These are phyloP conservation scores for Cettia cetti DNA, from an alignment of 2,113 vertebrate genomes.

Conservation along the genomic window DNA sequence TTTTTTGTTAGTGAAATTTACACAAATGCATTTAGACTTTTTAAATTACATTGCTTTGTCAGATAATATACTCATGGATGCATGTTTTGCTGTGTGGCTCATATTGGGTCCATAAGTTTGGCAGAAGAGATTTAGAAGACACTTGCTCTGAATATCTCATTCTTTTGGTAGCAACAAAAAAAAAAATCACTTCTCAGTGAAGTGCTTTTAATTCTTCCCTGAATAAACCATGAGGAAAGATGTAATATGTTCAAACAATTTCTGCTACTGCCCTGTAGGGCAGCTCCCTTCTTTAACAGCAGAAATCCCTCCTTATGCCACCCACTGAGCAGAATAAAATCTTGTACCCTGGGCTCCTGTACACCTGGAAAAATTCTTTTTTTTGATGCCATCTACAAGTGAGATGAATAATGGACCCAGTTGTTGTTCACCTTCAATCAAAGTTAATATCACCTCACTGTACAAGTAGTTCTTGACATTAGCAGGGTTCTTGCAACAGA, in stretches of 20 bases:
- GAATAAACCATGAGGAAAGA: neutral
- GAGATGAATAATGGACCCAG: neutral
- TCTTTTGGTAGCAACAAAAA: neutral
- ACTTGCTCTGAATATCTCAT: neutral
- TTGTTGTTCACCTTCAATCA: neutral
- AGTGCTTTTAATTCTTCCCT: neutral
- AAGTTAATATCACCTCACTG: neutral
- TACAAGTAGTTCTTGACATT: neutral
- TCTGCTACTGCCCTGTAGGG: neutral
- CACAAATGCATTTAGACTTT: neutral
- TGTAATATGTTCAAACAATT: neutral
- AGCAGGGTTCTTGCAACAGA: neutral
- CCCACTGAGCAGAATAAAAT: neutral
- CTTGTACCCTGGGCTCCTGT: neutral
- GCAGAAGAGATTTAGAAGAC: neutral
- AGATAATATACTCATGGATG: neutral
- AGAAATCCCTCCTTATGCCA: neutral
- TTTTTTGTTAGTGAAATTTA: neutral
- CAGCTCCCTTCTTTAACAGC: neutral
- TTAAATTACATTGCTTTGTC: neutral
- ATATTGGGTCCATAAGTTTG: neutral
- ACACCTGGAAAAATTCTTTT: neutral
- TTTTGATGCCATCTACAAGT: neutral
- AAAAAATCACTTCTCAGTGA: neutral
- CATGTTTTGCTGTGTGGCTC: neutral